Evolutionary conservation across 2,797 vertebrate genomes (phyloP), one percentile per base, ranked within the genome.

Genomic region (Xyrichtys novacula): DNA sequence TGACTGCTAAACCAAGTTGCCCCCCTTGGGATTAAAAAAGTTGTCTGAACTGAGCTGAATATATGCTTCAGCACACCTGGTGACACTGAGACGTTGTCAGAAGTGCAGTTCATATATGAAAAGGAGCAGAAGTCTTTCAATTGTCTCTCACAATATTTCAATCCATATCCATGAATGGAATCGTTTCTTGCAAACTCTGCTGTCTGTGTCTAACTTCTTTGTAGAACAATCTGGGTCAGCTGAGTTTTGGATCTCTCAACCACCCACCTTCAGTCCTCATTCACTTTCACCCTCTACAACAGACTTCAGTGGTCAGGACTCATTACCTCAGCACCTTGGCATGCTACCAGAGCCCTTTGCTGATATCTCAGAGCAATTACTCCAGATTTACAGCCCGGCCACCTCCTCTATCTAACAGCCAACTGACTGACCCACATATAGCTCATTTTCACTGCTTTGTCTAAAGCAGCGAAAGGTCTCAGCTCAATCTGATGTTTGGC

Each of bases 341-440:
- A 88, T 75, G 82, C 58, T 50, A 75, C 83, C 84, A 88, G 78
- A 71, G 29, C 68, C 44, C 59, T 76, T 74, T 74, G 83, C 76
- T 81, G 71, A 84, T 90, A 85, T 86, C 83, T 79, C 80, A 80
- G 84, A 89, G 78, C 85, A 86, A 86, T 90, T 90, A 89, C 81
- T 86, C 76, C 36, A 64, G 69, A 81, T 85, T 84, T 87, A 84
- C 74, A 62, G 64, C 72, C 73, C 65, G 19, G 69, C 42, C 25
- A 49, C 65, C 72, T 76, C 71, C 65, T 67, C 63, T 32, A 61
- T 57, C 53, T 67, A 74, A 85, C 49, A 19, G 60, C 76, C 80
- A 76, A 71, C 78, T 28, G 73, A 85, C 81, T 81, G 85, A 90
- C 78, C 86, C 81, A 85, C 76, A 85, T 87, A 70, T 66, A 64